Evolutionary conservation across 2,113 vertebrate genomes (phyloP), one percentile per base, ranked within the genome.

Genomic region (Onychorhynchus coronatus): DNA sequence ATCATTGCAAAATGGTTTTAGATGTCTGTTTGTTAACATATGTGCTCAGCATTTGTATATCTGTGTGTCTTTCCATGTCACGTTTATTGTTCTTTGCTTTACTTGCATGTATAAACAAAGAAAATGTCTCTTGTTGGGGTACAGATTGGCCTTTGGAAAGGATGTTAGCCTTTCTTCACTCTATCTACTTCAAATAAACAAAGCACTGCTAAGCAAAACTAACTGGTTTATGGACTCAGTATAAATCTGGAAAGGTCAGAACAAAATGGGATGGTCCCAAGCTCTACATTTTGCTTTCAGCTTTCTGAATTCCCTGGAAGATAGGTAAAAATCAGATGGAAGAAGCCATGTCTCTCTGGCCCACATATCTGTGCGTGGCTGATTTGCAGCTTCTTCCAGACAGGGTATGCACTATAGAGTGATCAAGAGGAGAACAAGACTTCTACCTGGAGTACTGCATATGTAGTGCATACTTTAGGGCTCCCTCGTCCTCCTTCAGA

Each of bases 321-420:
- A 58, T 4, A 66, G 31, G 37, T 61, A 56, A 73, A 76, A 71
- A 21, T 39, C 27, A 61, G 15, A 17, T 27, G 20, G 30, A 17
- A 73, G 76, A 85, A 73, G 6, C 13, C 8, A 35, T 3, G 16
- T 49, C 11, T 67, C 35, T 71, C 42, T 71, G 56, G 31, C 24
- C 0, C 0, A 55, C 14, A 18, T 27, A 31, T 33, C 23, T 65
- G 14, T 59, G 6, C 13, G 79, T 46, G 35, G 28, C 18, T 59
- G 41, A 88, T 35, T 22, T 72, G 35, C 75, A 67, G 53, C 63
- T 89, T 58, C 25, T 88, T 41, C 28, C 42, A 81, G 22, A 10
- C 30, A 52, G 2, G 5, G 3, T 24, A 35, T 31, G 24, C 21
- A 77, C 24, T 10, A 24, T 1, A 30, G 12, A 6, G 22, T 59